phyloP scores from a whole-genome alignment of 2,888 invertebrate species.

The Rhogogaster chlorosoma region DNA sequence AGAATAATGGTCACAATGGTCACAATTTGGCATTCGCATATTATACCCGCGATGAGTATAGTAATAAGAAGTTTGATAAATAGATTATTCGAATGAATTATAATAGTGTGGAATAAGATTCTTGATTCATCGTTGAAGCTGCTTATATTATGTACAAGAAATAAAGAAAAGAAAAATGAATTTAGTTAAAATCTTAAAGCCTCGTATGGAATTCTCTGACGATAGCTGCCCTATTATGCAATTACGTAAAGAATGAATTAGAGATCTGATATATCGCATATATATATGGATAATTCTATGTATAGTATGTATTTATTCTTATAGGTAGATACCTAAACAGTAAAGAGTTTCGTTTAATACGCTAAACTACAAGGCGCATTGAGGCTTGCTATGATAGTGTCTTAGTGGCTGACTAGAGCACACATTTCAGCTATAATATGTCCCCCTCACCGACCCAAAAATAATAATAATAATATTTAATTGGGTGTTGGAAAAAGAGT shows the following conservation, averaged over 20 bases:
- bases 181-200: not conserved
- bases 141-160: not conserved
- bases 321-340: constrained; percentile 36
- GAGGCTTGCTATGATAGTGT: constrained; percentile 68
- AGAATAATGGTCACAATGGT: constrained; percentile 30
- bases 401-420: constrained; percentile 74
- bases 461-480: not conserved
- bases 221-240: not conserved
- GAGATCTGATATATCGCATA: constrained; percentile 23
- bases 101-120: not conserved
- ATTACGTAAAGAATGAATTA: not conserved
- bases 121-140: not conserved
- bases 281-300: not conserved
- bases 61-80: not conserved
- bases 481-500: constrained; percentile 1
- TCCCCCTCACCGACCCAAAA: constrained; percentile 28
- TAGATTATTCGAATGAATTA: not conserved
- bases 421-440: constrained; percentile 63
- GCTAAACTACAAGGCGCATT: constrained; percentile 72
- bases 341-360: constrained; percentile 44
- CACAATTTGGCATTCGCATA: not conserved
- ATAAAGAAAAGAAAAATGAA: not conserved
- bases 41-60: not conserved
- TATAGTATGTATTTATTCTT: constrained; percentile 23
- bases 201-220: not conserved